phyloP scores from a whole-genome alignment of 2,113 vertebrate genomes.

The Mormoops blainvillei region DNA sequence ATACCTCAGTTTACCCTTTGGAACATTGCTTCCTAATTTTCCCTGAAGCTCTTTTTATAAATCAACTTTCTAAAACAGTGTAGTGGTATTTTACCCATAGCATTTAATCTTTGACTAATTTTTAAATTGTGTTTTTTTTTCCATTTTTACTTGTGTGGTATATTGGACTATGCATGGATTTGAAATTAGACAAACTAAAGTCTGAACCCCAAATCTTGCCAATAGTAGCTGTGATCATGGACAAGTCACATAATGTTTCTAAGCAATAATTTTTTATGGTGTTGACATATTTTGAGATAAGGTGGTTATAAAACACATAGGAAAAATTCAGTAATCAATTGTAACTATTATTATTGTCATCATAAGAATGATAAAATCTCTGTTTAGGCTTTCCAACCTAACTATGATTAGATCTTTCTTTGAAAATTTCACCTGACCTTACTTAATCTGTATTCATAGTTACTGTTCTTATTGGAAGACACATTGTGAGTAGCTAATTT shows the following conservation, averaged over 20 bases:
- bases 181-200: background rate
- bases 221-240: background rate
- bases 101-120: background rate
- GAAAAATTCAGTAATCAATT: background rate
- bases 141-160: background rate
- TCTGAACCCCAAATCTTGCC: background rate
- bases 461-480: background rate
- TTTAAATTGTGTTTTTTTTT: background rate
- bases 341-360: background rate
- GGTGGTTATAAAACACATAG: background rate
- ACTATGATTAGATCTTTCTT: background rate
- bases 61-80: background rate
- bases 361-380: background rate
- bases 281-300: background rate
- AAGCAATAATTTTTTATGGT: background rate
- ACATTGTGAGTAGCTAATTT: background rate
- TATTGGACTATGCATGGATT: background rate
- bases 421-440: background rate
- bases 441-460: background rate
- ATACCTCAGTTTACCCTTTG: background rate
- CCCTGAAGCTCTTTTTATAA: constrained; percentile 2
- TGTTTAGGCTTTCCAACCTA: background rate
- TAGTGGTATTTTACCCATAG: background rate
- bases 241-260: background rate
- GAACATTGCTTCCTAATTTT: background rate